A percentile compares a stretch with the other conserved stretches of the same genome.
phyloP scores from a whole-genome alignment of 2,797 vertebrate species.

The Buphagus erythrorhynchus region DNA sequence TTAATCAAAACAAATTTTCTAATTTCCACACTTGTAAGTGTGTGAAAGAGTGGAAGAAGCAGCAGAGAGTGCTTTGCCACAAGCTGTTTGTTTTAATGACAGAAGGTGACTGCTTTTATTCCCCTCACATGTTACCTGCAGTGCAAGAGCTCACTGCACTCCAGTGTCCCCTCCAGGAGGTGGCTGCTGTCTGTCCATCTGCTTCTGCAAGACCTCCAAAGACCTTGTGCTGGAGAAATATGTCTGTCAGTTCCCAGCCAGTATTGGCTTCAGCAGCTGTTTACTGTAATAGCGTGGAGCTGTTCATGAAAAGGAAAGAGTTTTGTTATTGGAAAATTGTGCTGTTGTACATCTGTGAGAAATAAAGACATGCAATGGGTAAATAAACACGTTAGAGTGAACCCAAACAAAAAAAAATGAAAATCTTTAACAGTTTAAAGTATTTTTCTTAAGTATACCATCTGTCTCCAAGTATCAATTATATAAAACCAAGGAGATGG shows the following conservation, averaged over 20 bases:
- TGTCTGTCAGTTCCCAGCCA: not conserved
- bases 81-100: not conserved
- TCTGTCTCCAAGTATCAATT: not conserved
- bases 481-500: not conserved
- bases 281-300: not conserved
- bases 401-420: not conserved
- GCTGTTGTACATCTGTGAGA: not conserved
- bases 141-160: rapidly evolving
- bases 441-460: not conserved
- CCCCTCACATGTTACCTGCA: rapidly evolving
- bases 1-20: not conserved
- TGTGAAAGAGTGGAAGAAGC: not conserved
- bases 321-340: not conserved
- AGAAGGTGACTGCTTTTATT: not conserved
- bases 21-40: rapidly evolving
- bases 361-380: not conserved
- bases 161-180: not conserved
- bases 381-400: not conserved
- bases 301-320: not conserved
- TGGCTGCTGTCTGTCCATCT: not conserved
- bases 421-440: not conserved
- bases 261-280: not conserved
- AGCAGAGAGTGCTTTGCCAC: not conserved
- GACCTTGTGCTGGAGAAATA: not conserved
- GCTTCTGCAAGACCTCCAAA: not conserved